Evolutionary conservation across 2,113 vertebrate species (phyloP).

Genomic region (Lophochroa leadbeateri): DNA sequence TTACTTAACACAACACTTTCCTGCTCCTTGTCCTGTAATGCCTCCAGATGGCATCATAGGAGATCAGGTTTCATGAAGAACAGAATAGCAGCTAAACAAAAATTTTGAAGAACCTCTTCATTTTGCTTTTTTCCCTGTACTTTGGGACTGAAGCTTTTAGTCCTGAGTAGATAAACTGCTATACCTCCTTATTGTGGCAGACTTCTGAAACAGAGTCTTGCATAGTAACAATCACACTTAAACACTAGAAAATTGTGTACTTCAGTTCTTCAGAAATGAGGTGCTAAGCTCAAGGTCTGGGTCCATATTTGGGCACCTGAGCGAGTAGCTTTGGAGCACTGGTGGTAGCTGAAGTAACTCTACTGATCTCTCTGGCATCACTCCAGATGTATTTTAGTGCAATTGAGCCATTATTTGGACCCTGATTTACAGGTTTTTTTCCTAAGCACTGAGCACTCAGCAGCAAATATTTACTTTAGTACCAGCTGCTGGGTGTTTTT

Average conservation of each 20-base stretch:
- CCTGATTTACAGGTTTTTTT: background rate
- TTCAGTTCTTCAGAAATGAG: background rate
- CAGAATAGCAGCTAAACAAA: background rate
- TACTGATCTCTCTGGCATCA: background rate
- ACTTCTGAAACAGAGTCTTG: background rate
- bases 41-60: background rate
- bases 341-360: background rate
- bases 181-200: background rate
- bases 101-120: background rate
- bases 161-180: background rate
- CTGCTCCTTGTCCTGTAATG: background rate
- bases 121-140: background rate
- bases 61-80: background rate
- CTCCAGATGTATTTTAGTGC: background rate
- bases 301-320: background rate
- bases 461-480: conserved; percentile 27
- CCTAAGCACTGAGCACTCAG: background rate
- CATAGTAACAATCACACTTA: background rate
- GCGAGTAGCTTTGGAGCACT: background rate
- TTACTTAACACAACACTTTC: background rate
- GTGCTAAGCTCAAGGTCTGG: background rate
- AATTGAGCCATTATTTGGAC: background rate
- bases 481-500: conserved; percentile 18
- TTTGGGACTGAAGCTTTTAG: background rate
- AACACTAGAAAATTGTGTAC: background rate